Percentiles rank a stretch among this genome's conserved stretches.
phyloP scores from a whole-genome alignment of 2,113 vertebrate genomes.

The Melanocharis versteri region DNA sequence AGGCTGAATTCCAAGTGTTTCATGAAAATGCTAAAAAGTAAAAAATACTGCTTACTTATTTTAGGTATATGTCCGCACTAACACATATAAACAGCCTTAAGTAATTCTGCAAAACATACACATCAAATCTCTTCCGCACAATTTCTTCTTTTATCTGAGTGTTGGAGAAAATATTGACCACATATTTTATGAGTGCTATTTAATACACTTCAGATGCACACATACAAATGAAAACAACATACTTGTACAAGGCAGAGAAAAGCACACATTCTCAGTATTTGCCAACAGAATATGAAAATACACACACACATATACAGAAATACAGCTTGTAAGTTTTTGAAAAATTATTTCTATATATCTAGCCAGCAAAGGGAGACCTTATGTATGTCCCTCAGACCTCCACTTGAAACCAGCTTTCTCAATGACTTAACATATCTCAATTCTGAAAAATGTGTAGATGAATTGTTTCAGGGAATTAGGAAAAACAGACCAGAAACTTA shows the following conservation, averaged over 20 bases:
- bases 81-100: background rate
- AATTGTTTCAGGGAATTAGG: background rate
- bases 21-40: slow-evolving; percentile 79
- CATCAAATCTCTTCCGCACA: background rate
- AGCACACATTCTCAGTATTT: background rate
- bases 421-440: background rate
- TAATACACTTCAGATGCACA: background rate
- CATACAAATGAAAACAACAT: background rate
- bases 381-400: background rate
- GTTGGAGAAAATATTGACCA: background rate
- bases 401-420: background rate
- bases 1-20: slow-evolving; percentile 84
- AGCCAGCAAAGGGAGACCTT: background rate
- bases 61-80: background rate
- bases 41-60: background rate
- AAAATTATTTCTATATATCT: background rate
- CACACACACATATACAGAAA: background rate
- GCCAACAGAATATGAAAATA: background rate
- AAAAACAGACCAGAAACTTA: background rate
- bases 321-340: background rate
- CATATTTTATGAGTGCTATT: background rate
- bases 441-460: accelerated
- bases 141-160: background rate
- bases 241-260: background rate
- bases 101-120: background rate